Percentiles rank a stretch among this genome's conserved stretches.
Conservation (phyloP, 2,797 vertebrate species). For the Myripristis murdjan region DNA sequence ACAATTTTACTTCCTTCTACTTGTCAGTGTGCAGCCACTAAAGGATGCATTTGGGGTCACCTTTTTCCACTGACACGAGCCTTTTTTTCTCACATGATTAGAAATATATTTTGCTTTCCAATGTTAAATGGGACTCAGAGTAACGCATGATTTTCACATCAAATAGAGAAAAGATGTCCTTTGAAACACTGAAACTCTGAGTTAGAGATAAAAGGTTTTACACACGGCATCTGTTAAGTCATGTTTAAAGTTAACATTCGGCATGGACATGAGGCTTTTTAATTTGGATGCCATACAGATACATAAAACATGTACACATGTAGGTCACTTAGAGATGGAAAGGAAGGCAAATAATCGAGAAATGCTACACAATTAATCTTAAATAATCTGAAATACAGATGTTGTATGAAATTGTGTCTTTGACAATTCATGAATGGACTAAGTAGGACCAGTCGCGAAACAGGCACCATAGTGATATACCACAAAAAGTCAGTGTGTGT, state of each 20-base stretch:
- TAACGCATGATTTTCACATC: slow-evolving; percentile 38
- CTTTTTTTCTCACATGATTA: slow-evolving; percentile 44
- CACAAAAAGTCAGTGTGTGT: slow-evolving; percentile 31
- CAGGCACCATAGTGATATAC: slow-evolving; percentile 19
- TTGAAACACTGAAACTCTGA: slow-evolving; percentile 8
- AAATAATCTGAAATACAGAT: too few species aligned
- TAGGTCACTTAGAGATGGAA: neutral
- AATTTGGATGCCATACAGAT: neutral
- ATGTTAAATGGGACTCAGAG: slow-evolving; percentile 50
- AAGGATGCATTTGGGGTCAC: slow-evolving; percentile 75
- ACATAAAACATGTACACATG: neutral
- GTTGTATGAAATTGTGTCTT: neutral
- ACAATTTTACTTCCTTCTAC: slow-evolving; percentile 73
- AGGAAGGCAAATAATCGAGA: neutral
- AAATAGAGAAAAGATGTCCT: slow-evolving; percentile 37
- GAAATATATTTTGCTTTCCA: slow-evolving; percentile 51
- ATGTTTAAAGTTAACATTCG: neutral
- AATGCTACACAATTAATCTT: neutral
- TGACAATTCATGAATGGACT: neutral
- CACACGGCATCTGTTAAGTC: neutral
- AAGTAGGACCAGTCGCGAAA: slow-evolving; percentile 4
- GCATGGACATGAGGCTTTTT: neutral
- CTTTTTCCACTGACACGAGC: slow-evolving; percentile 62
- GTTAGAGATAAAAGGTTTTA: slow-evolving; percentile 5
- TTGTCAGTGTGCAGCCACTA: slow-evolving; percentile 69